phyloP scores from a whole-genome alignment of 2,113 vertebrate species.

The Cathartes aura region DNA sequence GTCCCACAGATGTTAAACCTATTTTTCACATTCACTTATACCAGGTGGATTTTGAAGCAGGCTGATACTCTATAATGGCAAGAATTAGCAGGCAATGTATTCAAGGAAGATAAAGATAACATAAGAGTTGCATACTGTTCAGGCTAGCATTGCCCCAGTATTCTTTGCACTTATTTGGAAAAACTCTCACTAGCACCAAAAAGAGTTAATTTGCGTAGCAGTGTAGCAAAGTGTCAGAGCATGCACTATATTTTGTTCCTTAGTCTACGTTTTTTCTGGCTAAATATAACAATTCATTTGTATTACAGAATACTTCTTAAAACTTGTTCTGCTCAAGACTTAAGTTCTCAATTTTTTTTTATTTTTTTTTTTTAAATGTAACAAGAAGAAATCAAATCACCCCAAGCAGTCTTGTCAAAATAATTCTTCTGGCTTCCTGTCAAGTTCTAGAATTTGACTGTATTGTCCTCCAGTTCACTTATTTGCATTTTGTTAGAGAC shows the following conservation, averaged over 20 bases:
- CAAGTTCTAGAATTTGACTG: slow-evolving; percentile 57
- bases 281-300: not conserved
- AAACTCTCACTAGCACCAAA: not conserved
- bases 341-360: not conserved
- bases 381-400: slow-evolving; percentile 31
- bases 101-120: not conserved
- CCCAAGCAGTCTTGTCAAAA: slow-evolving; percentile 48
- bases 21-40: not conserved
- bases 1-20: not conserved
- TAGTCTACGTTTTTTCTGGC: not conserved
- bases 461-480: slow-evolving; percentile 65
- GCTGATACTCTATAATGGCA: not conserved
- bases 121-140: not conserved
- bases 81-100: not conserved
- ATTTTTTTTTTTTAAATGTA: not conserved
- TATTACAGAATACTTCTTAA: not conserved
- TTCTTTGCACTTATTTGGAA: not conserved
- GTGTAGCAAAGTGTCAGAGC: not conserved
- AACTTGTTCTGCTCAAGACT: not conserved
- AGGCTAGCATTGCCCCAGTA: not conserved
- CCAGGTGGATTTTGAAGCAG: not conserved
- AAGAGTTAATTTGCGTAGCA: not conserved
- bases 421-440: slow-evolving; percentile 57
- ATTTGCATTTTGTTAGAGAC: slow-evolving; percentile 71
- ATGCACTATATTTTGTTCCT: not conserved